A percentile compares a stretch with the other conserved stretches of the same genome.
Conservation (phyloP, 2,797 vertebrate species). For the Myripristis murdjan region DNA sequence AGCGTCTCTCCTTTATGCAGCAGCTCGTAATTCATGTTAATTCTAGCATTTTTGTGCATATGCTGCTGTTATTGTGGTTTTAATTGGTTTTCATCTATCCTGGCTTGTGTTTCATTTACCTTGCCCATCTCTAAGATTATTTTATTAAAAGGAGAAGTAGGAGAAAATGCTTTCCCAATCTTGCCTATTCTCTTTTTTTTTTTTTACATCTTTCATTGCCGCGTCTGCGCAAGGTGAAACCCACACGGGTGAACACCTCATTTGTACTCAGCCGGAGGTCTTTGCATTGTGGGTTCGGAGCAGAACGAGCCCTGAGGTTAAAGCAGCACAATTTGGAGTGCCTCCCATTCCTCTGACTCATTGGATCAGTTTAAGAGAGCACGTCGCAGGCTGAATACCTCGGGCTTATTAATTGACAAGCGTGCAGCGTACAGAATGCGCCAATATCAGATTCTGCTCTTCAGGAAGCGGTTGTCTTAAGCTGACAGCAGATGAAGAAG, state of each 20-base stretch:
- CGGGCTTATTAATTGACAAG: not conserved
- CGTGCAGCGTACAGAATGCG: constrained; percentile 13
- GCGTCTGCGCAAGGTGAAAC: constrained; percentile 29
- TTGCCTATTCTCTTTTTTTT: not conserved
- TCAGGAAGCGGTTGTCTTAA: constrained; percentile 38
- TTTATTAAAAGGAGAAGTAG: too few species aligned
- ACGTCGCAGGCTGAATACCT: not conserved
- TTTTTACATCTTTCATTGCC: not conserved
- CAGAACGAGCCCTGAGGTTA: constrained; percentile 45
- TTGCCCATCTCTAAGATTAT: too few species aligned
- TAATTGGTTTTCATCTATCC: too few species aligned
- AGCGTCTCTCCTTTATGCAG: too few species aligned
- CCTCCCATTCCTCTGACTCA: constrained; percentile 46
- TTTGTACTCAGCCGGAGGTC: constrained; percentile 13
- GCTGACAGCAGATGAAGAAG: constrained; percentile 42
- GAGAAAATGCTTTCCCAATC: not conserved
- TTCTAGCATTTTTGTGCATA: not conserved
- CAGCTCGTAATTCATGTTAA: not conserved
- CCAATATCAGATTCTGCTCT: constrained; percentile 52
- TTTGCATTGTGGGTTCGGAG: constrained; percentile 43
- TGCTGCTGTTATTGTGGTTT: too few species aligned
- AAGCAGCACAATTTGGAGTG: constrained; percentile 18
- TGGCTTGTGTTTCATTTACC: too few species aligned
- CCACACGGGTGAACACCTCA: constrained; percentile 21
- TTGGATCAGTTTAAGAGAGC: not conserved